Evolutionary conservation across 1,140 invertebrate species (phyloP).

Genomic region (Pissodes strobi): DNA sequence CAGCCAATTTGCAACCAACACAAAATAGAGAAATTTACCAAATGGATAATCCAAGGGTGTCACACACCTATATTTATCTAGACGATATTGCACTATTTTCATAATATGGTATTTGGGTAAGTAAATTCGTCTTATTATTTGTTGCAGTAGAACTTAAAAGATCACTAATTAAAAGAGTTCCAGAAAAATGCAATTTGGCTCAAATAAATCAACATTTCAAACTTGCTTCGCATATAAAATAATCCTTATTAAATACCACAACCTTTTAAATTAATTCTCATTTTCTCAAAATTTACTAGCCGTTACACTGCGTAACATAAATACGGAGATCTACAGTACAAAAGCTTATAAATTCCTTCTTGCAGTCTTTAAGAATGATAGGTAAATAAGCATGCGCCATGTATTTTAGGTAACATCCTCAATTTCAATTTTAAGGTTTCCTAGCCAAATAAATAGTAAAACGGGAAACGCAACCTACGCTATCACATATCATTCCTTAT

Average conservation of each 20-base stretch:
- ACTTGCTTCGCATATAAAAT: background rate
- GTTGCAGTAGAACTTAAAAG: background rate
- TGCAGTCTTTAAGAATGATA: slow-evolving; percentile 12
- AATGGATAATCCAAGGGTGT: background rate
- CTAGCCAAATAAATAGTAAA: too few relatives aligned
- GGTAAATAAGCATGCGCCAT: background rate
- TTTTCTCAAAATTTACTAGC: background rate
- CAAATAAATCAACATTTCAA: background rate
- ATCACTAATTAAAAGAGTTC: background rate
- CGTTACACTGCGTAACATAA: slow-evolving; percentile 8
- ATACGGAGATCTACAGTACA: slow-evolving; percentile 20
- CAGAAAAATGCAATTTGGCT: slow-evolving; percentile 4
- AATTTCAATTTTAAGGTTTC: too few relatives aligned
- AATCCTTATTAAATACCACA: slow-evolving; percentile 30
- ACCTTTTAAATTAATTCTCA: slow-evolving; percentile 21
- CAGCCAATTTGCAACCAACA: too few relatives aligned
- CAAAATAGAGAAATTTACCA: too few relatives aligned
- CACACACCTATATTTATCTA: background rate
- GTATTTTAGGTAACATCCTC: background rate
- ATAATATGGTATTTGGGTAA: background rate
- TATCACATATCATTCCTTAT: too few relatives aligned
- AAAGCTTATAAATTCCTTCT: slow-evolving; percentile 8
- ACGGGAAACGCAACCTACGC: too few relatives aligned
- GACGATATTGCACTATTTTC: slow-evolving; percentile 21
- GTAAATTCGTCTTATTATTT: background rate